Evolutionary conservation across 2,888 invertebrate genomes (phyloP), one percentile per base, ranked within the genome.

Genomic region (Drosophila macrospina): DNA sequence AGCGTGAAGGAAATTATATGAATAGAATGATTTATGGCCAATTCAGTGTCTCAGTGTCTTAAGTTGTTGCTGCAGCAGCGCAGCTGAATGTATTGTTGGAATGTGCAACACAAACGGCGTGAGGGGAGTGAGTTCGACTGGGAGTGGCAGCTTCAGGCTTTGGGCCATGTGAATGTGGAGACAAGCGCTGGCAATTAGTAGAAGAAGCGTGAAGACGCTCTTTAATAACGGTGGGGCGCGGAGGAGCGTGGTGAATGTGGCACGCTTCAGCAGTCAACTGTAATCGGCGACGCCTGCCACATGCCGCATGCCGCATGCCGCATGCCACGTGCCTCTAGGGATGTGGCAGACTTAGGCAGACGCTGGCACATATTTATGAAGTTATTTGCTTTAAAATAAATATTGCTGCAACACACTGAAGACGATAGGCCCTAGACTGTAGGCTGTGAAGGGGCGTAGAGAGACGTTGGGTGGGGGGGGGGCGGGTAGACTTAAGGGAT

Each of bases 351-450:
- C 54, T 59, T 50, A 24, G 47, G 28, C 50, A 37, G 48, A 28
- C 28, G 30, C 28, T 44, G 60, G 36, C 69, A 67, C 86, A 80
- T 86, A 88, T 84, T 84, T 88, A 84, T 84, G 86, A 88, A 88
- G 75, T 86, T 86, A 88, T 88, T 83, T 83, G 84, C 88, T 83
- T 86, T 86, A 77, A 88, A 80, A 74, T 83, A 83, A 88, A 88
- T 80, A 88, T 68, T 63, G 73, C 56, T 26, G 52, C 44, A 50
- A 41, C 24, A n/a, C 47, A 34, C 28, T 11, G 28, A 11, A 5
- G 10, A 1, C 11, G 8, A 24, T n/a, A n/a, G n/a, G n/a, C n/a
- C n/a, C n/a, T n/a, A n/a, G n/a, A n/a, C n/a, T n/a, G n/a, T 6
- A 13, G 34, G 41, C 11, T n/a, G n/a, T 2, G 13, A 0, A 13